Conservation (phyloP, 2,797 vertebrate genomes). For the Halcyon badia region DNA sequence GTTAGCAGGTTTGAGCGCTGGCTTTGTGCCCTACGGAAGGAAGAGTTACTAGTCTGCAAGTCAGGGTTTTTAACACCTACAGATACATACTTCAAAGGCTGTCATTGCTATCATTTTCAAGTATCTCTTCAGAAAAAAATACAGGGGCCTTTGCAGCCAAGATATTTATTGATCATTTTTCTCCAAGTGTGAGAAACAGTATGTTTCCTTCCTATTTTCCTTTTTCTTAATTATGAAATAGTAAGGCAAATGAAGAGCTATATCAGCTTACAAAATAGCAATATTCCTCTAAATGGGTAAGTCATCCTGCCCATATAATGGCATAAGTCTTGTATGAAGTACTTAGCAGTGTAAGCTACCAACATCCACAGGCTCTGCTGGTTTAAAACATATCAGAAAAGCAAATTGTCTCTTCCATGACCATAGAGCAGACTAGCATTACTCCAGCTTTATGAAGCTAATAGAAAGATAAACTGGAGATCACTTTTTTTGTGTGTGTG, state of each 20-base stretch:
- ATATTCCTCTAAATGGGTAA: background rate
- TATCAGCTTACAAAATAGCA: background rate
- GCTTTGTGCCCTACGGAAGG: background rate
- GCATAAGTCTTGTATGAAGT: background rate
- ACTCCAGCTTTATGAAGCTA: background rate
- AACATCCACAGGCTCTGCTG: background rate
- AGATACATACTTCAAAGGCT: background rate
- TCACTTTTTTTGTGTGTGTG: background rate
- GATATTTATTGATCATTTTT: background rate
- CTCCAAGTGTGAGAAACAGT: background rate
- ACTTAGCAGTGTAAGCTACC: background rate
- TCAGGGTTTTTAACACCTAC: background rate
- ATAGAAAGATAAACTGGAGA: background rate
- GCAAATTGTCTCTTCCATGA: background rate
- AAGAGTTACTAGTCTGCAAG: background rate
- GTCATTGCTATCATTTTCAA: background rate
- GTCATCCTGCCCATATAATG: background rate
- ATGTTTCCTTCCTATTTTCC: background rate
- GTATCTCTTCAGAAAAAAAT: background rate
- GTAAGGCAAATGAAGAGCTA: background rate
- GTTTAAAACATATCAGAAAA: background rate
- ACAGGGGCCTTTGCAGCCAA: background rate
- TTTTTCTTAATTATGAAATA: background rate
- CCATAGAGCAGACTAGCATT: background rate
- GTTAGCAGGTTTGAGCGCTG: background rate